Base-by-base conservation (phyloP, 92 coral and sea anemone species). In the Epizoanthus ramosus region DNA sequence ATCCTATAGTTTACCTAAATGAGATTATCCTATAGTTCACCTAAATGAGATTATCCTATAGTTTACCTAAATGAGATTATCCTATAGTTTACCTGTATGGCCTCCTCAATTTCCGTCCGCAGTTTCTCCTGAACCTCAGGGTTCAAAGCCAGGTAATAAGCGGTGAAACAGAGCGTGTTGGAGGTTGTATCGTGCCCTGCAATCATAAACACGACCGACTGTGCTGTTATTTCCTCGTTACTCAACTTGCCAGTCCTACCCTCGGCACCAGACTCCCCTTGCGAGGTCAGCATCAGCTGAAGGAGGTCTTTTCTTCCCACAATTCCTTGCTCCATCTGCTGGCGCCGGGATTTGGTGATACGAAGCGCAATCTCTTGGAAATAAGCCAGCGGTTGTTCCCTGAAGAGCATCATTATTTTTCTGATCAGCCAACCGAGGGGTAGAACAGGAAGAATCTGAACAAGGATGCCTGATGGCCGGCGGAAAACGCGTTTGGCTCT, bases 101-200 rank as follows among this genome's bases (percentile, higher is more conserved):
- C 91, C 13, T 73, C 57, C 68, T 84, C 91, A 68, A 93, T 83
- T 59, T 93, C 97, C 22, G 68, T 67, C 35, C 83, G 73, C 13
- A 93, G 88, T 58, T 77, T 91, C 3, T 93, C 88, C 71, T 93
- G 94, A 13, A 91, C 63, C 4, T 86, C 94, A 2, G 94, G 92
- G 63, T 88, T 65, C 10, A 80, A 85, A 7, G 94, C 94, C 19
- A 93, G 84, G 28, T 72, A 66, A 67, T 85, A 86, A 2, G 97
- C 94, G 45, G 84, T 75, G 18, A 76, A 70, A 16, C 94, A 80
- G 52, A 93, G 28, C 10, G 97, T 84, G 5, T 82, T 81, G 3
- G 90, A 91, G 8, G 97, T 84, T n/a, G 97, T 93, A 25, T 91
- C 97, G 47, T 88, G 87, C 13, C 94, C 97, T 13, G 92, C 97